Evolutionary conservation across 2,113 vertebrate genomes (phyloP).

Genomic region (Azemiops feae): DNA sequence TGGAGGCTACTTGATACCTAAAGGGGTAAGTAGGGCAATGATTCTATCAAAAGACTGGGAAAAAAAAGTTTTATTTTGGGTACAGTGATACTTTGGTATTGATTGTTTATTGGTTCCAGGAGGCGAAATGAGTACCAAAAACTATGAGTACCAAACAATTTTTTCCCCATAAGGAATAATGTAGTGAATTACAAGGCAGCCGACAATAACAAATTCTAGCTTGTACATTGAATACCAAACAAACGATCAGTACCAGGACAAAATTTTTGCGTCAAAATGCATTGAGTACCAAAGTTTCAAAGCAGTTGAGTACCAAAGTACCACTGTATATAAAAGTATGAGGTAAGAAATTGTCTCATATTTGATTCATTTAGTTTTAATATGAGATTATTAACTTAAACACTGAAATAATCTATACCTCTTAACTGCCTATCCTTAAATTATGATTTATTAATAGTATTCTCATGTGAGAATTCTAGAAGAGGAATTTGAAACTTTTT

Average conservation of each 20-base stretch:
- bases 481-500: neutral
- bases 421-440: neutral
- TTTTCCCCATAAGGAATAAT: neutral
- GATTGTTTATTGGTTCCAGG: neutral
- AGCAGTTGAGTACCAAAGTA: neutral
- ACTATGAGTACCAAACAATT: neutral
- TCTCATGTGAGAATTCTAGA: neutral
- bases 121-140: neutral
- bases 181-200: neutral
- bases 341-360: neutral
- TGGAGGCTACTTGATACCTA: constrained; percentile 90
- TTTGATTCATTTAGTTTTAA: neutral
- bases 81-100: neutral
- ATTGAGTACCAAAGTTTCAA: neutral
- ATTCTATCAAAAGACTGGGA: constrained; percentile 15
- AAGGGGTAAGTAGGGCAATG: constrained; percentile 79
- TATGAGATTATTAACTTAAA: neutral
- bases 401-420: neutral
- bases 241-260: neutral
- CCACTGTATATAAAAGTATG: neutral
- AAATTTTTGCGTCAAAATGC: neutral
- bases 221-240: neutral
- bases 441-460: neutral
- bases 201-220: neutral
- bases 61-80: neutral